These are phyloP conservation scores for Pontoporia blainvillei DNA, from an alignment of 2,113 vertebrate genomes.

Conservation along the genomic window DNA sequence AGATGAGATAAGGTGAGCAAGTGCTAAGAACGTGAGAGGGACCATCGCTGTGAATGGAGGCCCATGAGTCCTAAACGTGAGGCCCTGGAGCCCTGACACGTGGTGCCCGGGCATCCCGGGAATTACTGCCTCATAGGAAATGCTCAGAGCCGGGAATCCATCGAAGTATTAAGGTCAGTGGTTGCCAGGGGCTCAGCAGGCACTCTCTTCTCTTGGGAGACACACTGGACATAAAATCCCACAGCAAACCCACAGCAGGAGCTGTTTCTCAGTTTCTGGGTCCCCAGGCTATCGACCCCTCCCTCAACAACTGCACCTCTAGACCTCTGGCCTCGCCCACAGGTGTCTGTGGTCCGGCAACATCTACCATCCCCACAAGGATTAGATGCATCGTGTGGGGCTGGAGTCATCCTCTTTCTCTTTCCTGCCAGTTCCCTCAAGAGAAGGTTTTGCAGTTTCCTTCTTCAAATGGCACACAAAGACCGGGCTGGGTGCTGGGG, in stretches of 20 bases:
- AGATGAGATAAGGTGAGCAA: neutral
- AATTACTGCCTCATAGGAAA: fast-evolving
- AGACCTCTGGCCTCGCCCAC: neutral
- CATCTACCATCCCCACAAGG: fast-evolving
- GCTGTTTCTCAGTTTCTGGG: no score
- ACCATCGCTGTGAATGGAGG: fast-evolving
- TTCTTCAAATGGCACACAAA: neutral
- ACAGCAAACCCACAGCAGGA: neutral
- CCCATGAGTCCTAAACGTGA: fast-evolving
- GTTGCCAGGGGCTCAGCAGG: neutral
- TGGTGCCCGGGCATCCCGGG: fast-evolving
- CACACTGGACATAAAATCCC: neutral
- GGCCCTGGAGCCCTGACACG: neutral
- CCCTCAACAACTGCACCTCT: neutral
- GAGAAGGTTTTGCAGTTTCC: neutral
- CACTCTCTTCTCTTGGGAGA: neutral
- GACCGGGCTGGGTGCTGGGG: neutral
- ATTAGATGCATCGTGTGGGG: no score
- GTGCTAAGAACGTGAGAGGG: fast-evolving
- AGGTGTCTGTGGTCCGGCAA: neutral
- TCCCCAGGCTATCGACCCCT: neutral
- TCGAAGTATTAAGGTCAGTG: neutral
- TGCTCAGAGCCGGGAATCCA: neutral
- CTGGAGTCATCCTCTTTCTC: fast-evolving
- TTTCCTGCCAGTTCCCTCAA: neutral